phyloP scores from a whole-genome alignment of 2,113 vertebrate genomes.

The Neofelis nebulosa region DNA sequence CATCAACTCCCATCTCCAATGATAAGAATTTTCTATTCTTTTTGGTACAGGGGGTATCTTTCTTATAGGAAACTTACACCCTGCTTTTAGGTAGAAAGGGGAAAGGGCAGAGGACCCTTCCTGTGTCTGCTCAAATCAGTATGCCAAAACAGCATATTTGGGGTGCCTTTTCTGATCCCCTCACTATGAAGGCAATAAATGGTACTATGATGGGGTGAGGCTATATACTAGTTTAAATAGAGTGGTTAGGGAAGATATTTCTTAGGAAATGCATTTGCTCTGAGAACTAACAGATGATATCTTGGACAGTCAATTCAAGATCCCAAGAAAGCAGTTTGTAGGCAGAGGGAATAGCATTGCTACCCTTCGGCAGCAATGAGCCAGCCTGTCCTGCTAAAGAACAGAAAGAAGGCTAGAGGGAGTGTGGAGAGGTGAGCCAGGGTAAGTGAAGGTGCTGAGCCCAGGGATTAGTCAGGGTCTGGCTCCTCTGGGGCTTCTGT shows the following conservation, averaged over 20 bases:
- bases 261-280: background rate
- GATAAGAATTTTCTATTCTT: background rate
- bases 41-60: background rate
- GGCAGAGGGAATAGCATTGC: background rate
- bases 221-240: background rate
- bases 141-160: background rate
- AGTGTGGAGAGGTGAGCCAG: background rate
- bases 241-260: background rate
- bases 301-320: background rate
- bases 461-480: background rate
- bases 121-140: background rate
- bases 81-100: background rate
- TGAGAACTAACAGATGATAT: background rate
- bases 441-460: background rate
- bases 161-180: background rate
- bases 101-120: background rate
- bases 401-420: background rate
- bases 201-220: background rate
- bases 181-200: background rate
- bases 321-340: background rate
- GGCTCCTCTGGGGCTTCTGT: background rate
- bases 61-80: background rate
- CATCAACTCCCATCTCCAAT: background rate
- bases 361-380: background rate
- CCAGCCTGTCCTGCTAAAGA: background rate